Percentiles rank a stretch among this genome's conserved stretches.
Evolutionary conservation across 2,113 vertebrate genomes (phyloP).

Genomic region (Phylloscopus whistleri): DNA sequence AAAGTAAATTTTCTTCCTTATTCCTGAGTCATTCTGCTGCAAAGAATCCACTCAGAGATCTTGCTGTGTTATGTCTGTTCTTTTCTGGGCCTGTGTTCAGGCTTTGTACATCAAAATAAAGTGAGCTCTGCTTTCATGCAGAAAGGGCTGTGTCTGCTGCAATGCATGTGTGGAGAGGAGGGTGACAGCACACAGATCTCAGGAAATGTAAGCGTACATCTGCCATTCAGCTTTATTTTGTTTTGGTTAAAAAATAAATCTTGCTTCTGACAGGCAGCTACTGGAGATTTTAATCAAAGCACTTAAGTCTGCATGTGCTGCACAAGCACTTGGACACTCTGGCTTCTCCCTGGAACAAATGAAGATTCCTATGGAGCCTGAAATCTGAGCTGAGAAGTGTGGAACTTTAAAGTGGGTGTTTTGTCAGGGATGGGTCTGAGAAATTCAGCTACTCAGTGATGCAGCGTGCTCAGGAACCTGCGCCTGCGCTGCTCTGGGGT

Average conservation of each 20-base stretch:
- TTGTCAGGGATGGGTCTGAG: not conserved
- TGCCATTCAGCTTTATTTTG: conserved; percentile 27
- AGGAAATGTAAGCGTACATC: not conserved
- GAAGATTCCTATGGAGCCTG: not conserved
- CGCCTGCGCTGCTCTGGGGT: not conserved
- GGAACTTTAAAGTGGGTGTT: not conserved
- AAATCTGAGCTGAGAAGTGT: not conserved
- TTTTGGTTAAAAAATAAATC: not conserved
- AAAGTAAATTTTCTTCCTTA: not conserved
- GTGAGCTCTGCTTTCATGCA: not conserved
- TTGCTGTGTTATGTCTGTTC: not conserved
- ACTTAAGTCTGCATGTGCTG: not conserved
- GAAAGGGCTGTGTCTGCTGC: not conserved
- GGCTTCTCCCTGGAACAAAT: not conserved
- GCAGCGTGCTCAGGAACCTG: not conserved
- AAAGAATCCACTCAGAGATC: not conserved
- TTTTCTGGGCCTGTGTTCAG: not conserved
- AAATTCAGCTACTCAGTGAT: not conserved
- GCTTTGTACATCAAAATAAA: not conserved
- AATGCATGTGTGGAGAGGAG: not conserved
- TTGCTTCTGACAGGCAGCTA: not conserved
- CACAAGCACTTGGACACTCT: not conserved
- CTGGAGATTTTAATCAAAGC: not conserved
- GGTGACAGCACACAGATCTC: not conserved
- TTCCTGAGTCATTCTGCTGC: not conserved